A percentile compares a stretch with the other conserved stretches of the same genome.
Conservation (phyloP, 2,797 vertebrate genomes). For the Centropyge bicolor region DNA sequence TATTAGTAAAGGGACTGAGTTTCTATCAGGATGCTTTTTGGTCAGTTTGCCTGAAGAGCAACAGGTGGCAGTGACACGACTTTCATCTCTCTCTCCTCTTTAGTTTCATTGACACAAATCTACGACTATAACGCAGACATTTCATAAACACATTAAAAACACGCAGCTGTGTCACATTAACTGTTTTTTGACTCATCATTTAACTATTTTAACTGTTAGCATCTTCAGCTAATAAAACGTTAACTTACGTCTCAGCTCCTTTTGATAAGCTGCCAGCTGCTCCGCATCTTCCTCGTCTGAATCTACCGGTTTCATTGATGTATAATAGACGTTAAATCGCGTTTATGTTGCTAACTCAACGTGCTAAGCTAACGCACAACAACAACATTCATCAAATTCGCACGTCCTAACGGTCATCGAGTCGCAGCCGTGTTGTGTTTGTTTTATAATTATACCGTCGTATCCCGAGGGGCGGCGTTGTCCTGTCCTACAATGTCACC, state of each 20-base stretch:
- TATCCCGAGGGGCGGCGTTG: background rate
- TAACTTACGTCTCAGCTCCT: slow-evolving; percentile 80
- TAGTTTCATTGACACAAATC: background rate
- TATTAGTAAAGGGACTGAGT: too few relatives aligned
- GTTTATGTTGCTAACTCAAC: background rate
- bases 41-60: slow-evolving; percentile 7
- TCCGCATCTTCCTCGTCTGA: slow-evolving; percentile 80
- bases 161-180: background rate
- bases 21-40: too few relatives aligned
- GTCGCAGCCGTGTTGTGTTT: background rate
- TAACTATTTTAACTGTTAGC: slow-evolving; percentile 31
- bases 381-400: background rate
- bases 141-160: background rate
- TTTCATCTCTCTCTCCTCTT: background rate
- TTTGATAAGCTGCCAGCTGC: slow-evolving; percentile 71
- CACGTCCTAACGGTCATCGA: slow-evolving; percentile 30
- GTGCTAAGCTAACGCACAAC: slow-evolving; percentile 33
- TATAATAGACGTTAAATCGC: background rate
- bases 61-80: slow-evolving; percentile 55
- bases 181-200: background rate
- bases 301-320: slow-evolving; percentile 78
- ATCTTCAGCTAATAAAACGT: background rate
- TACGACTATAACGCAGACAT: rapidly evolving
- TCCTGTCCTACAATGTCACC: rapidly evolving
- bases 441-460: rapidly evolving